These are phyloP conservation scores for Acromyrmex charruanus DNA, from an alignment of 1,140 invertebrate genomes.

Conservation along the genomic window DNA sequence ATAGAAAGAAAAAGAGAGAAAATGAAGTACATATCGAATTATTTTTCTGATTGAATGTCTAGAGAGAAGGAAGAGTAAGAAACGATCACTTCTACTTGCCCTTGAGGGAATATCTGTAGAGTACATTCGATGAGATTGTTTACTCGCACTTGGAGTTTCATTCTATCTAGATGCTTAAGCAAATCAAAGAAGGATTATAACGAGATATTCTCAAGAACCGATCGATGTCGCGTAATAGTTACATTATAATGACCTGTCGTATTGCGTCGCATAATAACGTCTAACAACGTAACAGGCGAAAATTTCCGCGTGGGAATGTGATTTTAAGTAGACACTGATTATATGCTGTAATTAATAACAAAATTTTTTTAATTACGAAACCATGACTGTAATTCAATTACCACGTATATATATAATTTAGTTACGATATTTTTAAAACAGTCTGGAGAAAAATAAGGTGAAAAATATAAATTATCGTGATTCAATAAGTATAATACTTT, in stretches of 20 bases:
- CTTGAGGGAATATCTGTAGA: constrained; percentile 5
- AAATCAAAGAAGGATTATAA: constrained; percentile 56
- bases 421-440: not conserved
- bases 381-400: not conserved
- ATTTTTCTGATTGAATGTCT: constrained; percentile 39
- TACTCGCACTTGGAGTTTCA: constrained; percentile 10
- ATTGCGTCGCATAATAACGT: constrained; percentile 9
- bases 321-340: not conserved
- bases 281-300: not conserved
- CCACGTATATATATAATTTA: too few relatives aligned
- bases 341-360: constrained; percentile 7
- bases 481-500: not conserved
- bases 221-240: constrained; percentile 39
- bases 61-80: not conserved
- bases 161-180: constrained; percentile 23
- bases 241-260: not conserved
- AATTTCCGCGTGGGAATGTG: not conserved
- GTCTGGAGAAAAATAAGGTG: not conserved
- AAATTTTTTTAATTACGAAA: not conserved
- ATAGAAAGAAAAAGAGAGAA: not conserved
- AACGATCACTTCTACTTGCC: constrained; percentile 19
- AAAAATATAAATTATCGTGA: not conserved
- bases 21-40: not conserved
- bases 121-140: constrained; percentile 56
- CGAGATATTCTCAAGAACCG: constrained; percentile 1